phyloP scores from a whole-genome alignment of 2,888 invertebrate genomes.

The Lasioglossum zephyrum region DNA sequence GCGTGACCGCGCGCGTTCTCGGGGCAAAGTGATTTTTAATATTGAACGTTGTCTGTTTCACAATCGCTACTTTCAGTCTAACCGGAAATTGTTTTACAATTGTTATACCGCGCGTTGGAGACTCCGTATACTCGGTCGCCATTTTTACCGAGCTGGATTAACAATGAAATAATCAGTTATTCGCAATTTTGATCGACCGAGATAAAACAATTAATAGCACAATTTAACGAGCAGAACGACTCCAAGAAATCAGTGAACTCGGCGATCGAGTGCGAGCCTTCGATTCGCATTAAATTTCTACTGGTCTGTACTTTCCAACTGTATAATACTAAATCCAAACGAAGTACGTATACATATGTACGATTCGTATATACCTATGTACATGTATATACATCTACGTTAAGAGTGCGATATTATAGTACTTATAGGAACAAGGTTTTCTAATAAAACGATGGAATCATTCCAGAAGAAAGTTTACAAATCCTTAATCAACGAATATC shows the following conservation, averaged over 20 bases:
- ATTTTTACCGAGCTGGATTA: neutral
- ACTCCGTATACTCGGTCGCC: neutral
- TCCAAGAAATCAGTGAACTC: neutral
- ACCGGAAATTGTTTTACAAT: slow-evolving; percentile 5
- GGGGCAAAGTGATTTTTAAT: slow-evolving; percentile 14
- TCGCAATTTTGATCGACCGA: neutral
- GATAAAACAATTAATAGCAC: neutral
- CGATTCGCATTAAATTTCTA: slow-evolving; percentile 60
- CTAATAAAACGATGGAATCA: slow-evolving; percentile 72
- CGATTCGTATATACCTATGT: slow-evolving; percentile 54
- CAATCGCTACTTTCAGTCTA: slow-evolving; percentile 45
- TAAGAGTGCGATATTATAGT: slow-evolving; percentile 65
- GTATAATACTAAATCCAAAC: slow-evolving; percentile 68
- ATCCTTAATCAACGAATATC: no score
- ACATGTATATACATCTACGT: slow-evolving; percentile 57
- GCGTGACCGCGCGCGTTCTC: neutral
- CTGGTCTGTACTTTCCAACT: slow-evolving; percentile 74
- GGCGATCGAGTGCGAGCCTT: slow-evolving; percentile 46
- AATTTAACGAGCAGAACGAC: neutral
- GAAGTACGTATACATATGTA: slow-evolving; percentile 59
- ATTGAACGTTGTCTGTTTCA: slow-evolving; percentile 31
- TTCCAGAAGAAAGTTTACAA: slow-evolving; percentile 43
- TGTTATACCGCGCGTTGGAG: slow-evolving; percentile 32
- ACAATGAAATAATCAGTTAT: neutral
- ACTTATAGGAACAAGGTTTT: slow-evolving; percentile 72